Evolutionary conservation across 2,797 vertebrate genomes (phyloP).

Genomic region (Manis crassicaudata): DNA sequence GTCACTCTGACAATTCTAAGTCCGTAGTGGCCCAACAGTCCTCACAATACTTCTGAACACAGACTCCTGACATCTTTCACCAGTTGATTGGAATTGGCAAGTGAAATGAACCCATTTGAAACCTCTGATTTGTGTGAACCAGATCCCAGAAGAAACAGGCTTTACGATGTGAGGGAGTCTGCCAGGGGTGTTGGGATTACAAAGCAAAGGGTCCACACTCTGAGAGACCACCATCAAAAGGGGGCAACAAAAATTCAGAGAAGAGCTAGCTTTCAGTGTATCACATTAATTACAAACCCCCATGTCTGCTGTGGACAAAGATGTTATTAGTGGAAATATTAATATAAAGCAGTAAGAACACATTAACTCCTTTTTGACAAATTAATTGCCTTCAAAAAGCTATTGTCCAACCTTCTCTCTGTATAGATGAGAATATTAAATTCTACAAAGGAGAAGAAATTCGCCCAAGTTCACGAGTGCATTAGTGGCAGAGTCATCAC

Average conservation of each 20-base stretch:
- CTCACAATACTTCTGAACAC: background rate
- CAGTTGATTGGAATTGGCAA: background rate
- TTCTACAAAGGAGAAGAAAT: background rate
- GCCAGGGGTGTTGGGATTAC: background rate
- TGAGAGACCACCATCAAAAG: conserved; percentile 1
- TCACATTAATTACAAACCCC: background rate
- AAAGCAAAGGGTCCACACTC: background rate
- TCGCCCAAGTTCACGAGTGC: background rate
- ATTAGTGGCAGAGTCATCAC: background rate
- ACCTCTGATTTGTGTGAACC: background rate
- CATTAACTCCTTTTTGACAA: conserved; percentile 55
- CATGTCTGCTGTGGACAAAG: conserved; percentile 42
- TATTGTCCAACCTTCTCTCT: background rate
- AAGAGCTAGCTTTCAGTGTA: background rate
- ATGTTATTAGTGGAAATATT: conserved; percentile 40
- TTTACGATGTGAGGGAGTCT: background rate
- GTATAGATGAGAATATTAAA: background rate
- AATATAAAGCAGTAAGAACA: conserved; percentile 15
- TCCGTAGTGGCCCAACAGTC: background rate
- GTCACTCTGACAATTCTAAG: background rate
- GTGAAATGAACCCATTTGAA: conserved; percentile 27
- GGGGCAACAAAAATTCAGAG: conserved; percentile 5
- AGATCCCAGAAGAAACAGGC: background rate
- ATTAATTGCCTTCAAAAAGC: conserved; percentile 21
- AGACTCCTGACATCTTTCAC: background rate